Evolutionary conservation across 2,113 vertebrate species (phyloP).

Genomic region (Labrus mixtus): DNA sequence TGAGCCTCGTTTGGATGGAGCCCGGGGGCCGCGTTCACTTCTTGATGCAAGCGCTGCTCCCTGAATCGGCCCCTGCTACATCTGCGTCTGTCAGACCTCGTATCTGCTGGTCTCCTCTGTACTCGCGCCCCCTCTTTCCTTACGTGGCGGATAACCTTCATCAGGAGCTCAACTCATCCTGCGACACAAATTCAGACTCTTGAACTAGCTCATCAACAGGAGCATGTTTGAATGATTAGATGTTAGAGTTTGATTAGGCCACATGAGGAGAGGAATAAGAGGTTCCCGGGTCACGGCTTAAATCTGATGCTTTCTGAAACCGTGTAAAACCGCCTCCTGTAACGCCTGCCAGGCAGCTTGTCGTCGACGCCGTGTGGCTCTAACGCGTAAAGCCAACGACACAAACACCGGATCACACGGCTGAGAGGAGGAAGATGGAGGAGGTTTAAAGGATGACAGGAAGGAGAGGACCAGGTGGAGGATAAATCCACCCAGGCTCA

Average conservation of each 20-base stretch:
- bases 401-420: slow-evolving; percentile 45
- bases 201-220: no score
- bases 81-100: no score
- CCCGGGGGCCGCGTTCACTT: not conserved
- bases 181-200: no score
- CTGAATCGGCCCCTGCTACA: no score
- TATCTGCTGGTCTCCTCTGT: no score
- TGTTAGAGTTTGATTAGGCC: not conserved
- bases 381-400: slow-evolving; percentile 69
- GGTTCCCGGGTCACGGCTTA: no score
- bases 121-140: no score
- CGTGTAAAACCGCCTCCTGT: not conserved
- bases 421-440: slow-evolving; percentile 38
- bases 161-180: no score
- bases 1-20: slow-evolving; percentile 36
- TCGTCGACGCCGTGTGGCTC: slow-evolving; percentile 13
- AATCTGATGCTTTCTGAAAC: not conserved
- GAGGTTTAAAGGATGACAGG: slow-evolving; percentile 39
- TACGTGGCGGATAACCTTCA: no score
- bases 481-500: not conserved
- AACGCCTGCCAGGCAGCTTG: not conserved
- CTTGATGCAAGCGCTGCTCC: not conserved
- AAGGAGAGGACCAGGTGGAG: slow-evolving; percentile 15
- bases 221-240: not conserved
- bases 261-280: not conserved